A percentile compares a stretch with the other conserved stretches of the same genome.
Conservation (phyloP, 1,140 invertebrate genomes). For the Trypoxylus dichotomus region DNA sequence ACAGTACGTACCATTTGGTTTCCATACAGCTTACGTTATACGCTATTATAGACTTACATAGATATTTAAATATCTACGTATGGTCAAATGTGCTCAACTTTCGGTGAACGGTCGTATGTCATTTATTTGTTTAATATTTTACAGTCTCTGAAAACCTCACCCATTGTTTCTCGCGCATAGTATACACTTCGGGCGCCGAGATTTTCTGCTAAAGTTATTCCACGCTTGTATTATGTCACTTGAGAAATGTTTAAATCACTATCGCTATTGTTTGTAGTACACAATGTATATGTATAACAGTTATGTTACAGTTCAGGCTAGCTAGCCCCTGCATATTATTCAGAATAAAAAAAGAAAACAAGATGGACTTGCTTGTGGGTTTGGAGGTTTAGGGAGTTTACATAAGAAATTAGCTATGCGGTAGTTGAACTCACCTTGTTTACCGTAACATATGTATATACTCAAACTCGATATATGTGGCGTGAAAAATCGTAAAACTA, state of each 20-base stretch:
- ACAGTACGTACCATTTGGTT: too few species aligned
- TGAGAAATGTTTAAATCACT: constrained; percentile 3
- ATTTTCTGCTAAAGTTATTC: neutral
- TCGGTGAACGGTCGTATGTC: neutral
- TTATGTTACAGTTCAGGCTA: neutral
- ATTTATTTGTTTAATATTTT: constrained; percentile 12
- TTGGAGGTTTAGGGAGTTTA: too few species aligned
- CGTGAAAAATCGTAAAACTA: too few species aligned
- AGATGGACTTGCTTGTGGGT: neutral
- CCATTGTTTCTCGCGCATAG: neutral
- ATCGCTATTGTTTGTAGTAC: neutral
- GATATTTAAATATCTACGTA: neutral
- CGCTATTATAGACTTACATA: neutral
- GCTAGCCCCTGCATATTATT: neutral
- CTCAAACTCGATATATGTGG: too few species aligned
- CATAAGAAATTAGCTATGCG: too few species aligned
- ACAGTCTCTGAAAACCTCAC: constrained; percentile 11
- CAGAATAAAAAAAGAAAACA: neutral
- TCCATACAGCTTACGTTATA: too few species aligned
- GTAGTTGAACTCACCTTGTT: too few species aligned
- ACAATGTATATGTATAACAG: neutral
- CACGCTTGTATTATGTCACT: neutral
- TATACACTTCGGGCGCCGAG: neutral
- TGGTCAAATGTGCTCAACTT: neutral
- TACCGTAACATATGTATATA: too few species aligned